Percentiles rank a stretch among this genome's conserved stretches.
These are phyloP conservation scores for Holocentrus rufus DNA, from an alignment of 2,797 vertebrate species.

Conservation along the genomic window DNA sequence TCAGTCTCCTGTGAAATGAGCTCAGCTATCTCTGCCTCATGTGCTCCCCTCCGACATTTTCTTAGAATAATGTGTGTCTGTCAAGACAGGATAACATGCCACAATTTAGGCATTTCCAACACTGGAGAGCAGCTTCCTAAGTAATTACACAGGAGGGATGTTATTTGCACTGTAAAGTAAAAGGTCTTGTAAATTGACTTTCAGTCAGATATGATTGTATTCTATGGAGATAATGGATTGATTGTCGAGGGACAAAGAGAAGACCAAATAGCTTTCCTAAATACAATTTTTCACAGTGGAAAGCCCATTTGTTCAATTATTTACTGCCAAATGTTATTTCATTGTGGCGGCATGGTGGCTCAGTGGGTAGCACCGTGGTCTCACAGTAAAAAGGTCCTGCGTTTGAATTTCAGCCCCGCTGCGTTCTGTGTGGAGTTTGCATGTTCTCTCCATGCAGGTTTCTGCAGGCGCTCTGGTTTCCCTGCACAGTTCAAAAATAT, in stretches of 20 bases:
- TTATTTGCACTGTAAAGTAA: slow-evolving; percentile 27
- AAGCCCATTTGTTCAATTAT: not conserved
- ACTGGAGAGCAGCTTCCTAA: not conserved
- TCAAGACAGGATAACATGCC: slow-evolving; percentile 12
- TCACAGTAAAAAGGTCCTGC: too few relatives aligned
- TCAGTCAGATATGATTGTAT: slow-evolving; percentile 14
- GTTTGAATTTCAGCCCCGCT: too few relatives aligned
- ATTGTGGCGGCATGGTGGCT: too few relatives aligned
- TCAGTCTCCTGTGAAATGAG: slow-evolving; percentile 64
- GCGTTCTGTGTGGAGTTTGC: too few relatives aligned
- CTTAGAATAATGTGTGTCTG: slow-evolving; percentile 24
- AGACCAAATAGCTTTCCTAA: slow-evolving; percentile 7
- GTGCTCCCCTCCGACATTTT: slow-evolving; percentile 19
- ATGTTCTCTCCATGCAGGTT: too few relatives aligned
- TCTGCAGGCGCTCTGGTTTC: too few relatives aligned
- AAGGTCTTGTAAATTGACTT: slow-evolving; percentile 15
- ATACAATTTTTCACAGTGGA: not conserved
- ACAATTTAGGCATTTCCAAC: slow-evolving; percentile 1
- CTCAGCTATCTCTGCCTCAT: slow-evolving; percentile 24
- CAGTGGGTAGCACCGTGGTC: too few relatives aligned
- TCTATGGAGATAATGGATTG: slow-evolving; percentile 7
- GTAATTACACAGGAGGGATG: slow-evolving; percentile 7
- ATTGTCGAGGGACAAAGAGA: too few relatives aligned
- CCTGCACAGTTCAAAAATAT: too few relatives aligned
- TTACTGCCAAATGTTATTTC: not conserved